Evolutionary conservation across 2,113 vertebrate species (phyloP).

Genomic region (Nyctereutes procyonoides): DNA sequence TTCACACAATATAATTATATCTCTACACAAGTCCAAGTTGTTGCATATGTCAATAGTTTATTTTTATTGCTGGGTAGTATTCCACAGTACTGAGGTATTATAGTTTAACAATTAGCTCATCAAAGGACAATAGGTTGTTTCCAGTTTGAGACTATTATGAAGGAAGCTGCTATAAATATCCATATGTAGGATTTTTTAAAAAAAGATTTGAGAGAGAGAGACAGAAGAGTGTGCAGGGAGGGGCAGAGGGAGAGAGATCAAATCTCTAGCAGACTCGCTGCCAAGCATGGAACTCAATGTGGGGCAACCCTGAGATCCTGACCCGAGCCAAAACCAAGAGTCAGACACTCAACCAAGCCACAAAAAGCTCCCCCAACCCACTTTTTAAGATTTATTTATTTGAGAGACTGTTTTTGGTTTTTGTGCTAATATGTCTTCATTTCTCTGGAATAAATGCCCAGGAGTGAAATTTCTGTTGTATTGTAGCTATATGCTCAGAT

Average conservation of each 20-base stretch:
- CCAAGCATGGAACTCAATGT: not conserved
- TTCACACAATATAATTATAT: not conserved
- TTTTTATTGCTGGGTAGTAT: conserved; percentile 15
- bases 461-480: not conserved
- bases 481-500: not conserved
- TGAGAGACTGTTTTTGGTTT: not conserved
- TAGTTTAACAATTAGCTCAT: not conserved
- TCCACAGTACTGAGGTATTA: not conserved
- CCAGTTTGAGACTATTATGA: not conserved
- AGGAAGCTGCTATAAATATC: conserved; percentile 41
- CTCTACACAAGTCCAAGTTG: not conserved
- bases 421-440: not conserved
- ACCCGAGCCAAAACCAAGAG: not conserved
- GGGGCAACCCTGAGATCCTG: not conserved
- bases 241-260: not conserved
- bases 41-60: not conserved
- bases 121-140: not conserved
- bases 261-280: not conserved
- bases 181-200: not conserved
- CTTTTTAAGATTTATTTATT: not conserved
- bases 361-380: too few relatives aligned
- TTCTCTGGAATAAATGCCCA: conserved; percentile 7
- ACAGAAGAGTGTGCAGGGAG: not conserved
- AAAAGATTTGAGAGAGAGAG: not conserved
- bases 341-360: not conserved